Evolutionary conservation across 2,113 vertebrate species (phyloP), one percentile per base, ranked within the genome.

Genomic region (Vidua macroura): DNA sequence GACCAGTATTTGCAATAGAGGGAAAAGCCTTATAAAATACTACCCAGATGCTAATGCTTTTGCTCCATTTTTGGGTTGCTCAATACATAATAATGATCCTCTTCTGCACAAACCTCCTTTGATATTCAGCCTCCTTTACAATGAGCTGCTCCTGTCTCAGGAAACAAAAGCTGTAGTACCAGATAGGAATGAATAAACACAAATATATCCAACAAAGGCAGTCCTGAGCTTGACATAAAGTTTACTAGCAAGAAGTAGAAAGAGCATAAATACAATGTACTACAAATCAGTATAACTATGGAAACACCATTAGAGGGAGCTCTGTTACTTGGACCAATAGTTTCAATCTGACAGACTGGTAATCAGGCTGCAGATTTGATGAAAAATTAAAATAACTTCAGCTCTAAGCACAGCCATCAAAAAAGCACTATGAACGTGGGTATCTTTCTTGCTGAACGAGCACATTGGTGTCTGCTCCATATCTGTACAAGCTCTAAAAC

Each of bases 271-370:
- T 17, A n/a, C 39, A 35, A 8, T 20, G 6, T 7, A 16, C 25
- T 24, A 25, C 22, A 56, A 63, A 67, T 70, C 56, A 59, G 88
- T 95, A 15, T 59, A 53, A 35, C 73, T 88, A 15, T 18, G 53
- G 73, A 93, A 92, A 33, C 60, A 79, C 95, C 95, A 58, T 97
- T 96, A 96, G 96, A 96, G 95, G 95, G 96, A 97, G 95, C 94
- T 92, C 93, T 88, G 90, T 84, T 95, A 88, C 95, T 93, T 94
- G 93, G 64, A 68, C 93, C 93, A 68, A 86, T 94, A 72, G 67
- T 84, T 91, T 56, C 21, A 20, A 68, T 41, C n/a, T 41, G 55
- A 88, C 27, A 37, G 33, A 27, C 13, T 48, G 16, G 19, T 33
- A 75, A 92, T 21, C 13, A 58, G 62, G 44, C 15, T 68, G 44